phyloP scores from a whole-genome alignment of 2,797 vertebrate genomes.

The Siniperca scherzeri region DNA sequence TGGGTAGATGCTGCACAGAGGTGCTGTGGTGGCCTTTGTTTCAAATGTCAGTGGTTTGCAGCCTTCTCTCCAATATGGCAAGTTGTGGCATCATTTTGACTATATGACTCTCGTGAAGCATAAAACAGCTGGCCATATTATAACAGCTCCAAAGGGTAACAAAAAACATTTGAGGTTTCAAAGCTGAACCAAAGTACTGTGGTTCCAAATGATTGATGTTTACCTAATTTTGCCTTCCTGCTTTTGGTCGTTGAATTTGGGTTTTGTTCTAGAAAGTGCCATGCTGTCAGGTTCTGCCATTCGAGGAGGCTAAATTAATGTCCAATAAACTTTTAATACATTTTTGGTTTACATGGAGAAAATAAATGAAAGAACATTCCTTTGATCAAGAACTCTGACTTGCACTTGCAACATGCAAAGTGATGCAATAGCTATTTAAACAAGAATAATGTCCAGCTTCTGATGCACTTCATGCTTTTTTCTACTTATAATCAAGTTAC shows the following conservation, averaged over 20 bases:
- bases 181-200: slow-evolving; percentile 16
- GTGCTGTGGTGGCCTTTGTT: slow-evolving; percentile 39
- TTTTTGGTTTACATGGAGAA: neutral
- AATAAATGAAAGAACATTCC: neutral
- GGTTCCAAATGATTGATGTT: slow-evolving; percentile 1
- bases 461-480: too few relatives aligned
- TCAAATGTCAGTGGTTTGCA: slow-evolving; percentile 48
- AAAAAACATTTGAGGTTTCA: slow-evolving; percentile 4
- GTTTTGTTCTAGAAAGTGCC: neutral
- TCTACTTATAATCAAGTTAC: too few relatives aligned
- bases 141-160: slow-evolving; percentile 9
- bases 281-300: neutral
- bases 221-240: neutral
- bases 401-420: neutral
- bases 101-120: slow-evolving; percentile 15
- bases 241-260: neutral
- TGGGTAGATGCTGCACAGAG: slow-evolving; percentile 31
- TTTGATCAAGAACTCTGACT: neutral
- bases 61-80: slow-evolving; percentile 34
- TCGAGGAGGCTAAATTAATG: neutral
- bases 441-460: neutral
- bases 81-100: slow-evolving; percentile 14
- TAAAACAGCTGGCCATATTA: slow-evolving; percentile 29
- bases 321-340: neutral
- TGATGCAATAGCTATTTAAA: neutral